Percentiles rank a stretch among this genome's conserved stretches.
phyloP scores from a whole-genome alignment of 2,888 invertebrate genomes.

The Dorcus parallelipipedus region DNA sequence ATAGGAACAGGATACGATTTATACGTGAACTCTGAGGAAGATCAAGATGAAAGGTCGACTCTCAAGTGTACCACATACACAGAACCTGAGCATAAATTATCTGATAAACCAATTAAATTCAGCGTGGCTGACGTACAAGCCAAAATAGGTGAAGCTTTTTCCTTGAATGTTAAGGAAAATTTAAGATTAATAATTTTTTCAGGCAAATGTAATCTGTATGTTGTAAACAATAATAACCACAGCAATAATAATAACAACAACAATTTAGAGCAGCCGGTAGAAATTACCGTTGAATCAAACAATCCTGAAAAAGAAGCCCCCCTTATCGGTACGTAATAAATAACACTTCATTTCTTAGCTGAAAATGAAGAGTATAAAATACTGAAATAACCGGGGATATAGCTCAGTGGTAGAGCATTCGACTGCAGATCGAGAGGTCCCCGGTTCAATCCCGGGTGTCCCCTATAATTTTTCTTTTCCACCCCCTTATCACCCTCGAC shows the following conservation, averaged over 20 bases:
- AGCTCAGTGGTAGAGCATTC: slow-evolving; percentile 44
- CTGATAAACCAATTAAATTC: slow-evolving; percentile 34
- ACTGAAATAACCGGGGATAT: slow-evolving; percentile 28
- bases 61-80: slow-evolving; percentile 52
- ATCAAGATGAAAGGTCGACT: slow-evolving; percentile 47
- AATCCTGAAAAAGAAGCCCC: too few relatives aligned
- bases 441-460: slow-evolving; percentile 74
- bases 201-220: slow-evolving; percentile 43
- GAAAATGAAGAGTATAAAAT: too few relatives aligned
- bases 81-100: slow-evolving; percentile 32
- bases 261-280: slow-evolving; percentile 10
- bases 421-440: slow-evolving; percentile 75
- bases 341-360: too few relatives aligned
- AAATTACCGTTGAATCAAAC: slow-evolving; percentile 2
- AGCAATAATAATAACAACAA: slow-evolving; percentile 20
- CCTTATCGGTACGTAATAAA: too few relatives aligned
- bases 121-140: slow-evolving; percentile 43
- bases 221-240: slow-evolving; percentile 38
- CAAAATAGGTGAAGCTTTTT: slow-evolving; percentile 34
- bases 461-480: slow-evolving; percentile 44
- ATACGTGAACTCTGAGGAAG: slow-evolving; percentile 52
- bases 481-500: too few relatives aligned
- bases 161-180: too few relatives aligned
- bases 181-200: slow-evolving; percentile 12
- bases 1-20: slow-evolving; percentile 72